phyloP scores from a whole-genome alignment of 1,140 invertebrate genomes.

The Zaprionus africanus region DNA sequence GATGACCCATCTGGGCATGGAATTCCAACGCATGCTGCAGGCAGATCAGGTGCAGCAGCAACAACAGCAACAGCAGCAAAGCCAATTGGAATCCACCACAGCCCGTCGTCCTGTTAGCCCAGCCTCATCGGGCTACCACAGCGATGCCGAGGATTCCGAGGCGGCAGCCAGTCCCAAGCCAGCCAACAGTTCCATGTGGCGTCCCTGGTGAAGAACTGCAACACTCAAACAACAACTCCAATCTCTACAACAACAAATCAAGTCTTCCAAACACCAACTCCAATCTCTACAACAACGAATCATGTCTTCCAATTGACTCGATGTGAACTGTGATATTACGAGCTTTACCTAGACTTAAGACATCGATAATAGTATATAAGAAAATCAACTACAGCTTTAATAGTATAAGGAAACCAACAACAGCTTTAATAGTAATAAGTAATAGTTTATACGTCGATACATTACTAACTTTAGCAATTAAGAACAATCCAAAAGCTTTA shows the following conservation, averaged over 20 bases:
- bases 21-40: slow-evolving; percentile 89
- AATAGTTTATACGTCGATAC: slow-evolving; percentile 19
- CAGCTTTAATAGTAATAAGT: slow-evolving; percentile 56
- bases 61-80: slow-evolving; percentile 37
- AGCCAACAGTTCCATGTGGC: slow-evolving; percentile 86
- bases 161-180: slow-evolving; percentile 85
- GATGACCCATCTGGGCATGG: slow-evolving; percentile 93
- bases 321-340: slow-evolving; percentile 66
- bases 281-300: slow-evolving; percentile 56
- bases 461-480: slow-evolving; percentile 43
- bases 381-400: slow-evolving; percentile 46
- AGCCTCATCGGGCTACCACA: slow-evolving; percentile 81
- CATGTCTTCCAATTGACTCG: slow-evolving; percentile 74
- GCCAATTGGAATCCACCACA: slow-evolving; percentile 49
- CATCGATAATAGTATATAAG: slow-evolving; percentile 28
- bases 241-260: slow-evolving; percentile 51
- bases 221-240: slow-evolving; percentile 6
- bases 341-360: slow-evolving; percentile 67
- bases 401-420: slow-evolving; percentile 28
- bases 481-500: slow-evolving; percentile 63
- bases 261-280: not conserved
- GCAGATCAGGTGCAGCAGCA: slow-evolving; percentile 58
- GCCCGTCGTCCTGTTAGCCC: slow-evolving; percentile 65
- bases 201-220: slow-evolving; percentile 86
- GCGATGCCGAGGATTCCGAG: slow-evolving; percentile 67